Conservation (phyloP, 2,888 invertebrate species). For the Sarcophaga caerulescens region DNA sequence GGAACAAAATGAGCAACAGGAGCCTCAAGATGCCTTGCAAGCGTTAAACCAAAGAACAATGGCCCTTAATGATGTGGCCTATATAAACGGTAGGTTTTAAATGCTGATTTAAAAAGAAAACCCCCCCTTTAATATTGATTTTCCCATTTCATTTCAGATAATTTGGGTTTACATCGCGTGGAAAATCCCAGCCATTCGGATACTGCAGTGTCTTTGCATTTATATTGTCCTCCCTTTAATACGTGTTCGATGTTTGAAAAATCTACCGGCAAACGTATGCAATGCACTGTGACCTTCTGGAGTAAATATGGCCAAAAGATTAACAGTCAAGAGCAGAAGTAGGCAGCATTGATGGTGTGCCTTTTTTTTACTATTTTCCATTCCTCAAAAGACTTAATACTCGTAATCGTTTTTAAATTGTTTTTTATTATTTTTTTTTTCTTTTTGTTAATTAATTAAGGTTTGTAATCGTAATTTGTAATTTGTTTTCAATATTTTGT, state of each 20-base stretch:
- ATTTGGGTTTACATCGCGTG: conserved; percentile 96
- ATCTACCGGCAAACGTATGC: conserved; percentile 89
- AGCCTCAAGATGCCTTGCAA: conserved; percentile 50
- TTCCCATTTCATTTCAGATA: conserved; percentile 84
- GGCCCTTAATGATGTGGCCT: conserved; percentile 90
- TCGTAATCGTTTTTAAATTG: not conserved
- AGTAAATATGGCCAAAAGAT: conserved; percentile 88
- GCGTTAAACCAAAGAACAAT: conserved; percentile 84
- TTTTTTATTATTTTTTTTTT: not conserved
- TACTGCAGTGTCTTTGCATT: conserved; percentile 94
- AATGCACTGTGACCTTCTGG: conserved; percentile 93
- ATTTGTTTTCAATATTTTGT: conserved; percentile 27
- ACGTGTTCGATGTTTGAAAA: conserved; percentile 95
- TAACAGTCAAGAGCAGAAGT: conserved; percentile 11
- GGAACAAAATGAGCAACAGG: conserved; percentile 27
- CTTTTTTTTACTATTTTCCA: conserved; percentile 19
- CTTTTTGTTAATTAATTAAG: conserved; percentile 3
- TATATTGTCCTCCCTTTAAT: conserved; percentile 97
- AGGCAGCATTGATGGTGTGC: not conserved
- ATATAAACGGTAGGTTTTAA: conserved; percentile 91
- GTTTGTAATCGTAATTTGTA: no score
- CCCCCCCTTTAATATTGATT: no score
- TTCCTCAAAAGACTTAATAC: conserved; percentile 25
- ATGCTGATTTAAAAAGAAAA: no score
- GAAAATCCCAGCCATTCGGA: conserved; percentile 96